Evolutionary conservation across 2,797 vertebrate species (phyloP).

Genomic region (Amphiprion clarkii): DNA sequence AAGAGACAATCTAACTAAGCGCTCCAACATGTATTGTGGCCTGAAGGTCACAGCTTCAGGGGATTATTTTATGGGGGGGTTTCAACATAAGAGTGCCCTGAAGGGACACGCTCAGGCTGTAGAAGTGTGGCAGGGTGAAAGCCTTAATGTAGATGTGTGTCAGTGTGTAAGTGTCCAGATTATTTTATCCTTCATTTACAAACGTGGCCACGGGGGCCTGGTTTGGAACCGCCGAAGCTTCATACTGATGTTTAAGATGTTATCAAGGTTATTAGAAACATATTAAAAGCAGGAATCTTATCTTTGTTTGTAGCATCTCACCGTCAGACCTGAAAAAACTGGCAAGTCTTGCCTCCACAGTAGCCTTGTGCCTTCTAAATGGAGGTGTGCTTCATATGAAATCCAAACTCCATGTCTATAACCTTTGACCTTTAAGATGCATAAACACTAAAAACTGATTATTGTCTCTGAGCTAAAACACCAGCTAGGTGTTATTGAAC

Average conservation of each 20-base stretch:
- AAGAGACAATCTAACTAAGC: background rate
- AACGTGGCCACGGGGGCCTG: conserved; percentile 6
- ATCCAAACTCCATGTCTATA: conserved; percentile 15
- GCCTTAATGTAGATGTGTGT: conserved; percentile 5
- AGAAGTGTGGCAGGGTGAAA: background rate
- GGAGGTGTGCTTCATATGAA: conserved; percentile 3
- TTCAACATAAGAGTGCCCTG: conserved; percentile 10
- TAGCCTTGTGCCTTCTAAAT: conserved; percentile 15
- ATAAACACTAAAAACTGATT: background rate
- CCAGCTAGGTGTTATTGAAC: background rate
- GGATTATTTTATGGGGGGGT: conserved; percentile 11
- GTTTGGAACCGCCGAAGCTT: background rate
- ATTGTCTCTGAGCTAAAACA: background rate
- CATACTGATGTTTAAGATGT: conserved; percentile 1
- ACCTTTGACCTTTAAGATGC: conserved; percentile 31
- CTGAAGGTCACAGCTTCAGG: conserved; percentile 46
- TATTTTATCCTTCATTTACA: conserved; percentile 25
- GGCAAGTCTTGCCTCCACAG: background rate
- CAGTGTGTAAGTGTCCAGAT: background rate
- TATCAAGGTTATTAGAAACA: conserved; percentile 9
- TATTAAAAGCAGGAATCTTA: background rate
- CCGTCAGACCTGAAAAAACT: background rate
- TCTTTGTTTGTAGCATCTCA: background rate
- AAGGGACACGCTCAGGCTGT: conserved; percentile 35
- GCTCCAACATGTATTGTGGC: background rate